Percentiles rank a stretch among this genome's conserved stretches.
Evolutionary conservation across 2,113 vertebrate species (phyloP).

Genomic region (Spheniscus mendiculus): DNA sequence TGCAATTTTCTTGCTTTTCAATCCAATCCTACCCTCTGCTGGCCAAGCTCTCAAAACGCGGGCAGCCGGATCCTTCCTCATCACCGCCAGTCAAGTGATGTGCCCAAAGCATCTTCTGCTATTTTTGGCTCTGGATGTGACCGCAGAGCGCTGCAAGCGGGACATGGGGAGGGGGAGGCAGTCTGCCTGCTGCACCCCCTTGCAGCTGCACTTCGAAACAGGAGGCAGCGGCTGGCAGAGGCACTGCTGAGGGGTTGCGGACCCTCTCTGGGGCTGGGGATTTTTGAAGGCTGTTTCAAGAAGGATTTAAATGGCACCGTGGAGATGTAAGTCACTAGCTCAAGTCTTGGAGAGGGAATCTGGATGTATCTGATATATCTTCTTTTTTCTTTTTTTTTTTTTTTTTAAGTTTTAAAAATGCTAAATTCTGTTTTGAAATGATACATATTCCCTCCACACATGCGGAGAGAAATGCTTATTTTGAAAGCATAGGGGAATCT

Average conservation of each 20-base stretch:
- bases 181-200: not conserved
- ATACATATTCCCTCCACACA: not conserved
- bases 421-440: not conserved
- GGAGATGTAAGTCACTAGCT: not conserved
- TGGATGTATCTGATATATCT: not conserved
- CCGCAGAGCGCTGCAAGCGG: accelerated
- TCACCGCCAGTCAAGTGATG: accelerated
- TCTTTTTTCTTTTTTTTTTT: accelerated
- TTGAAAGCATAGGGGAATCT: not conserved
- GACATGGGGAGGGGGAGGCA: not conserved
- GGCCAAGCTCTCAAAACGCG: not conserved
- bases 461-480: not conserved
- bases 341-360: not conserved
- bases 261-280: not conserved
- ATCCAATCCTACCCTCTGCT: conserved; percentile 63
- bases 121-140: not conserved
- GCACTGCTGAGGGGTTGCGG: not conserved
- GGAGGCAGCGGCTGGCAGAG: not conserved
- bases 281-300: not conserved
- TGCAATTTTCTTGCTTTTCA: not conserved
- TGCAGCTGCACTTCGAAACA: not conserved
- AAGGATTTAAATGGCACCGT: not conserved
- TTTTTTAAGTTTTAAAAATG: not conserved
- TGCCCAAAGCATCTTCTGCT: not conserved
- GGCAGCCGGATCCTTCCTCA: not conserved